phyloP scores from a whole-genome alignment of 2,888 invertebrate genomes.

The Diabrotica balteata region DNA sequence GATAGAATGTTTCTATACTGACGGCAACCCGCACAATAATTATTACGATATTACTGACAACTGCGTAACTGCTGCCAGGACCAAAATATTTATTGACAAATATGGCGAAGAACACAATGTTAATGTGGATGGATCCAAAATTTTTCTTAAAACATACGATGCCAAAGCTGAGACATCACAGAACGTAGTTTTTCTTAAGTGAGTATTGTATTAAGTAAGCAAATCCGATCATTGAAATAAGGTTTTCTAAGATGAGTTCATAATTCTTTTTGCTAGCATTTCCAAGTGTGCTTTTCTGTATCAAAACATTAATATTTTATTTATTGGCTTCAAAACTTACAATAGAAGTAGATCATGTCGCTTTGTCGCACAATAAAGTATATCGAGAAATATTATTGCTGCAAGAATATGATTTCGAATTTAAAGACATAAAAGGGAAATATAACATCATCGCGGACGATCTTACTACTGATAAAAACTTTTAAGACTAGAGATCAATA shows the following conservation, averaged over 20 bases:
- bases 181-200: not conserved
- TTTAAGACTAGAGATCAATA: no score
- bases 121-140: not conserved
- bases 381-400: no score
- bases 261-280: no score
- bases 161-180: not conserved
- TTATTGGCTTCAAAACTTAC: no score
- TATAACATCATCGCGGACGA: no score
- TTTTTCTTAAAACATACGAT: not conserved
- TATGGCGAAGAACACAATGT: not conserved
- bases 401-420: no score
- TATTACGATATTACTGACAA: slow-evolving; percentile 4
- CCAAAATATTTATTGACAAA: slow-evolving; percentile 1
- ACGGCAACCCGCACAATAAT: not conserved
- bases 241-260: no score
- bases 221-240: no score
- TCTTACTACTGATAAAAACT: no score
- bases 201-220: not conserved
- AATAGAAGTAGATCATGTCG: not conserved
- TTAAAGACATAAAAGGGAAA: no score
- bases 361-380: not conserved
- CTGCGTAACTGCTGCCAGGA: not conserved
- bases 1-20: not conserved
- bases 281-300: no score
- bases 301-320: no score